These are phyloP conservation scores for Griposia aprilina DNA, from an alignment of 2,888 invertebrate species.

Conservation along the genomic window DNA sequence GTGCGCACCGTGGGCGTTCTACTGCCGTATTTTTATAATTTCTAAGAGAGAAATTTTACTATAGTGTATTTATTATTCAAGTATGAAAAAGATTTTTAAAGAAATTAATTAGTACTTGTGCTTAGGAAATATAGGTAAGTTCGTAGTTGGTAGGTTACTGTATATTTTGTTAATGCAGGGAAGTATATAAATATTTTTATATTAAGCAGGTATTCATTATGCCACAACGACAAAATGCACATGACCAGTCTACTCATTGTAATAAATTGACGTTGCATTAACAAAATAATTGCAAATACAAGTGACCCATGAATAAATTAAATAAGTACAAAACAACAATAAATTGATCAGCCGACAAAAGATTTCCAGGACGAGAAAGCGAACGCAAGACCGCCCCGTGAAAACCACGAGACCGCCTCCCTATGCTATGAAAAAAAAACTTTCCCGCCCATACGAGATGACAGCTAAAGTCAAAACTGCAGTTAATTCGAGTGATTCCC, in stretches of 20 bases:
- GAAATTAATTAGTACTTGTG: too few relatives aligned
- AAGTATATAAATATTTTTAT: too few relatives aligned
- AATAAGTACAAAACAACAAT: slow-evolving; percentile 66
- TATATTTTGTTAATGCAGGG: too few relatives aligned
- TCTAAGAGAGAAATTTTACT: too few relatives aligned
- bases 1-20: slow-evolving; percentile 31
- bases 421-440: slow-evolving; percentile 71
- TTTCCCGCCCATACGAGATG: slow-evolving; percentile 82
- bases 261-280: not conserved
- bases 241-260: not conserved
- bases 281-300: slow-evolving; percentile 46
- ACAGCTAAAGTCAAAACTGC: slow-evolving; percentile 83
- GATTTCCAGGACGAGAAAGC: slow-evolving; percentile 61
- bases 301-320: slow-evolving; percentile 55
- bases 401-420: slow-evolving; percentile 75
- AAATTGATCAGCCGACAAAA: slow-evolving; percentile 70
- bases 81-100: too few relatives aligned
- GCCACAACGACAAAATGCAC: not conserved
- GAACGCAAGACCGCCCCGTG: slow-evolving; percentile 78
- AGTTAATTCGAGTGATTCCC: slow-evolving; percentile 87
- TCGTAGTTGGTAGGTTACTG: too few relatives aligned
- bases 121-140: not conserved
- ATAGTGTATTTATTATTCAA: too few relatives aligned
- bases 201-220: too few relatives aligned
- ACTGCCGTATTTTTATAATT: too few relatives aligned